Evolutionary conservation across 2,797 vertebrate genomes (phyloP), one percentile per base, ranked within the genome.

Genomic region (Luscinia luscinia): DNA sequence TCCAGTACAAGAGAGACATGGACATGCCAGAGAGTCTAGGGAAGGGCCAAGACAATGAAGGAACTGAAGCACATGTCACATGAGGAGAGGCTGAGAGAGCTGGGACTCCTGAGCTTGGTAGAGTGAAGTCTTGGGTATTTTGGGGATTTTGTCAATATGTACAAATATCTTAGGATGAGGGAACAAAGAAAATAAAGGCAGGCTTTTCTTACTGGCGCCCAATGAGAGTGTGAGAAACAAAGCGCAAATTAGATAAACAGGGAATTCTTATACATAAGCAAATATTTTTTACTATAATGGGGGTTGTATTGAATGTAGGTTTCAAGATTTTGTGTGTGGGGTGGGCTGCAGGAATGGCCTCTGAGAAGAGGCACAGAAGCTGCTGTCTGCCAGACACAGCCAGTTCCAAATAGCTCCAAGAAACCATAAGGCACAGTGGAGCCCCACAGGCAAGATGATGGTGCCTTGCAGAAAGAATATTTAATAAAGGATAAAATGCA

Each of bases 341-440:
- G 17, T 41, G 8, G 9, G 17, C 58, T 75, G 32, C 34, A 27
- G 34, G 13, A 19, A 19, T 34, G 5, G 5, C 14, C 10, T 55
- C 32, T 73, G 23, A 61, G 41, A 61, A 67, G 6, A 61, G 16
- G 5, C 6, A 2, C 11, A 28, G 32, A 5, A 17, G 3, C 48
- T 73, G 16, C 8, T 20, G 8, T 67, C 9, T 49, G 12, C 41
- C 28, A 48, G 20, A 38, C 20, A 43, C 16, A 43, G 19, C 5
- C 10, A 2, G 5, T 15, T 87, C 30, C 41, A 59, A 30, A 36
- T 0, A 4, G 3, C 24, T 85, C 12, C 27, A 45, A 21, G 9
- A 5, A 9, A 7, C 7, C 1, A 0, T 15, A 75, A 26, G 12
- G 24, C 8, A 36, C 3, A 1, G 22, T 9, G 41, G 12, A 66